Base-by-base conservation (phyloP, 2,113 vertebrate genomes). In the Cryptotis parvus region DNA sequence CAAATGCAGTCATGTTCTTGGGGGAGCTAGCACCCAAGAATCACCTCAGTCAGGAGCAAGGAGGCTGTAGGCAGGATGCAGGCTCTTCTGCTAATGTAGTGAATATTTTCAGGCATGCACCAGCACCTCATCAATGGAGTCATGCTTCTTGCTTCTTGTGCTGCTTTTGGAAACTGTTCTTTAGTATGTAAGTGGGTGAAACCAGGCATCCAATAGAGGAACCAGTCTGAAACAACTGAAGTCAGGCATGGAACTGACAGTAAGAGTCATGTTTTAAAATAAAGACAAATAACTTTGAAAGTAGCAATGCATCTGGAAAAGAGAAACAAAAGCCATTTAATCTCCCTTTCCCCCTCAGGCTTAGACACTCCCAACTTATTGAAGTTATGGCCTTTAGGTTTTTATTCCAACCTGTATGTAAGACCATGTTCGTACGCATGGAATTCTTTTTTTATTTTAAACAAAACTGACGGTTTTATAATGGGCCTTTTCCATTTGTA, bases 321-420 rank as follows among this genome's bases (percentile, higher is more conserved):
- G n/a, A 80, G 14, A 49, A 49, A 74, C 10, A 88, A 94, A 85
- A 87, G 16, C 55, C 9, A 41, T 35, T 75, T 70, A 27, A 68
- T 73, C 4, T 2, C 2, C 22, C 3, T 76, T 14, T 49, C 14
- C 10, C 2, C 6, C 7, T 6, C 12, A 80, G 18, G 6, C 4
- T 5, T n/a, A 68, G 24, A 52, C 27, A 80, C 6, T 74, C 73
- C 1, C 20, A 43, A 75, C 3, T 79, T 87, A 75, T 8, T 63
- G 29, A 58, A 58, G n/a, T 41, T 1, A 27, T 35, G 68, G 33
- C 18, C 61, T 88, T 69, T 31, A 16, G 35, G 9, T 33, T 73
- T 73, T 91, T n/a, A 33, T 84, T 87, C 33, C 68, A 39, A 33
- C 16, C 33, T 75, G 18, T 43, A 24, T 45, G 72, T 63, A 22